Evolutionary conservation across 1,140 invertebrate genomes (phyloP), one percentile per base, ranked within the genome.

Genomic region (Caenorhabditis brenneri): DNA sequence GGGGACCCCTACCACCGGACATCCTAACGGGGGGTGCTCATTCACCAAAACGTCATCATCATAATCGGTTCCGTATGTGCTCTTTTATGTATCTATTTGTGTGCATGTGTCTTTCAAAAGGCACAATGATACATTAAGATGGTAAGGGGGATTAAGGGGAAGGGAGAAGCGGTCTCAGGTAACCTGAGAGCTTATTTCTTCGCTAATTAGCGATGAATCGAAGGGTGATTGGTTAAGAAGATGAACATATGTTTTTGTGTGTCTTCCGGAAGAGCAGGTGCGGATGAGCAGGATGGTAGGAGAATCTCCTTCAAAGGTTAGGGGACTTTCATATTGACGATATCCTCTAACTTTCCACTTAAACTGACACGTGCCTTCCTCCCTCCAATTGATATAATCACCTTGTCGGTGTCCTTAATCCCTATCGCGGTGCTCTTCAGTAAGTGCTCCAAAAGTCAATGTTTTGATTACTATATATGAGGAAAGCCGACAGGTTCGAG

Each of bases 41-140:
- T 36, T 39, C 31, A 65, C 58, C n/a, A n/a, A n/a, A 74, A 74
- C 65, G 65, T 74, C 65, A 42, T 74, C 65, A 42, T 74, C 65
- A 74, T 74, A 74, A 74, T 74, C 65, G 65, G 65, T 74, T 65
- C 12, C 65, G 24, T 65, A 31, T 55, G 31, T n/a, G 53, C 27
- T 29, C 10, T 31, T 58, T 6, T 29, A 29, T 22, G 55, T 36
- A 36, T 42, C 39, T 42, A 6, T 12, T 42, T 42, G 5, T 42
- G 5, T 12, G 12, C 39, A 42, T n/a, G n/a, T n/a, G n/a, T n/a
- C n/a, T n/a, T n/a, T n/a, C 31, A 15, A 16, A 10, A 74, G 7
- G 24, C 36, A 74, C 65, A 74, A 74, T 74, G 65, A 74, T 74
- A 74, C 65, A 74, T 74, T 74, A 74, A 31, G 33, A 19, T 9